Evolutionary conservation across 2,113 vertebrate species (phyloP), one percentile per base, ranked within the genome.

Genomic region (Daboia siamensis): DNA sequence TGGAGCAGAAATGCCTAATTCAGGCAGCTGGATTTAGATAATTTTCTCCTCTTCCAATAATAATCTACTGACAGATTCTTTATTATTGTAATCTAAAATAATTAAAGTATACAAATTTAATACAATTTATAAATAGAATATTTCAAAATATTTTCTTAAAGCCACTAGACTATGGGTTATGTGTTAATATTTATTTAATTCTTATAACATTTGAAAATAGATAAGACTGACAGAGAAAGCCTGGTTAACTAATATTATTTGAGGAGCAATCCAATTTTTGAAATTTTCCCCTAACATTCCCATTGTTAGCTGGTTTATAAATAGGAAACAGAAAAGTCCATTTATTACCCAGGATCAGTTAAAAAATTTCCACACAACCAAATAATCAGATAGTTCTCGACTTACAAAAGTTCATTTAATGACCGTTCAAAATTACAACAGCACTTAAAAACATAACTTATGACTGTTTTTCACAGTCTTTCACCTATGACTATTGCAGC

Each of bases 61-160:
- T 33, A 48, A n/a, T 51, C 3, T 90, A 39, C 5, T 91, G 23
- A 59, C 54, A 59, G 24, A n/a, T 56, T 44, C 54, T 88, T 88
- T 23, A 80, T 39, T 20, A 8, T 44, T 80, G 17, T 80, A 80
- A 80, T 39, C 5, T 80, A n/a, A 17, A 33, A 33, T 17, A 55
- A 56, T 56, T 17, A 87, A 51, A 20, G 15, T 39, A 8, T 80
- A 17, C 33, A 80, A 17, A 39, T 80, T 39, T 80, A 80, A 44
- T 80, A 80, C 20, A 39, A 80, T 69, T 52, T 69, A 33, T 33
- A 33, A 64, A 26, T 52, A 69, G 20, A 57, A 55, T n/a, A n/a
- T 64, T 91, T 94, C 93, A 93, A 90, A 92, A 80, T 44, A 94
- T 96, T 95, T 96, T 85, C 94, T 96, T 96, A 88, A 87, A 93